Evolutionary conservation across 2,888 invertebrate species (phyloP), one percentile per base, ranked within the genome.

Genomic region (Choristoneura rosaceana): DNA sequence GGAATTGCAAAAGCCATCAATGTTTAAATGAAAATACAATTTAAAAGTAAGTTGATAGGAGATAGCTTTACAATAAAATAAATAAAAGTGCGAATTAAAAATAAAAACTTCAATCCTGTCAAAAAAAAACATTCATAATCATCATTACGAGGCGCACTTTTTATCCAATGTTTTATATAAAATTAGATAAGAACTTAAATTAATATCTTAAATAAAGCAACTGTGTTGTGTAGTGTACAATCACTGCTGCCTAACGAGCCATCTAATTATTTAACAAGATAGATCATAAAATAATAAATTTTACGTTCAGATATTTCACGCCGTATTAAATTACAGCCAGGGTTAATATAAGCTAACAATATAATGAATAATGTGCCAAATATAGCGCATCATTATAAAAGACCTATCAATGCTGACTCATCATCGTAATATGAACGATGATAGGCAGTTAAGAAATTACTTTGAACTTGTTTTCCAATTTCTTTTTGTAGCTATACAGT

Each of bases 361-460:
- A 58, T 66, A 58, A 58, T 41, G 67, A 64, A 69, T 63, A 69
- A 69, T 73, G 64, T 73, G 73, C 43, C 47, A 73, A 69, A 59
- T 52, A 69, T 69, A 69, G 59, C 68, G 41, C 52, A 43, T 59
- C 71, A 68, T 71, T 71, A 62, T 50, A 64, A 66, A 41, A 64
- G 47, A 63, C 14, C 17, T 38, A 52, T 47, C 5, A 7, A 7
- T 33, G 73, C 69, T 34, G 69, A 73, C 59, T 73, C 73, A 73
- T 15, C 41, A 14, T 45, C n/a, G 50, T 60, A 65, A 50, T 55
- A 55, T 14, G 59, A 59, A 55, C 63, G 67, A 68, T 71, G 67
- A 69, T 69, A 71, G 38, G 58, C 70, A 64, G 58, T 58, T 68
- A 73, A 52, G 64, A 64, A 64, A 73, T 73, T 69, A 69, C 69